Conservation (phyloP, 2,888 invertebrate genomes). For the Pheosia gnoma region DNA sequence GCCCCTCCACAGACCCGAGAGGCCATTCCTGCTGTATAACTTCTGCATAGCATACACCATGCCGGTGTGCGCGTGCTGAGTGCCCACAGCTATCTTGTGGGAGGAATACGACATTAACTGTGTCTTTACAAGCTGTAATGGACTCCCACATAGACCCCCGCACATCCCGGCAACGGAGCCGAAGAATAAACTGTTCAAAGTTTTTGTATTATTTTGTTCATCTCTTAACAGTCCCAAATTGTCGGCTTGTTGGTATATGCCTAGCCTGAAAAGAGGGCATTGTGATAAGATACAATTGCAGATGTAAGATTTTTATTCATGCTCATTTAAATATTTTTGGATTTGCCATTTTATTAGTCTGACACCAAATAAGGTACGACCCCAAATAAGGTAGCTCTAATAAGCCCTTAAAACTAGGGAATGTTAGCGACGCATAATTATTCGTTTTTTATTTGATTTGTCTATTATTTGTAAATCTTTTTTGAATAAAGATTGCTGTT, state of each 20-base stretch:
- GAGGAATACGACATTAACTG: slow-evolving; percentile 92
- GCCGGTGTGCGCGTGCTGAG: slow-evolving; percentile 91
- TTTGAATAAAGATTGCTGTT: too few relatives aligned
- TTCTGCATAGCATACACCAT: slow-evolving; percentile 86
- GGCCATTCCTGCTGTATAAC: slow-evolving; percentile 84
- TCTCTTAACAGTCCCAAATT: slow-evolving; percentile 86
- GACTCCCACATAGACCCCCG: slow-evolving; percentile 92
- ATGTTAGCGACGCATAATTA: too few relatives aligned
- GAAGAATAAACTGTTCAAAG: slow-evolving; percentile 87
- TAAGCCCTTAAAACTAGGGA: too few relatives aligned
- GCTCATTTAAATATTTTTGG: too few relatives aligned
- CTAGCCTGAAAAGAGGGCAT: slow-evolving; percentile 82
- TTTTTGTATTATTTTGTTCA: slow-evolving; percentile 86
- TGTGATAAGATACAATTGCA: slow-evolving; percentile 1
- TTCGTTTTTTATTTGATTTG: too few relatives aligned
- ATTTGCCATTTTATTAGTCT: too few relatives aligned
- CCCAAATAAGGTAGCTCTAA: too few relatives aligned
- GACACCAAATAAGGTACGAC: too few relatives aligned
- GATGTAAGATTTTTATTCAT: not conserved
- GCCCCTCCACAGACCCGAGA: slow-evolving; percentile 87
- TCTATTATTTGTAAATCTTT: too few relatives aligned
- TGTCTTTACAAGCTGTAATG: slow-evolving; percentile 95
- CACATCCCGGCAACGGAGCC: slow-evolving; percentile 91
- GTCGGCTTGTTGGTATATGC: slow-evolving; percentile 89
- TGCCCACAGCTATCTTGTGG: slow-evolving; percentile 92